These are phyloP conservation scores for Ellobius talpinus DNA, from an alignment of 2,113 vertebrate species.

Conservation along the genomic window DNA sequence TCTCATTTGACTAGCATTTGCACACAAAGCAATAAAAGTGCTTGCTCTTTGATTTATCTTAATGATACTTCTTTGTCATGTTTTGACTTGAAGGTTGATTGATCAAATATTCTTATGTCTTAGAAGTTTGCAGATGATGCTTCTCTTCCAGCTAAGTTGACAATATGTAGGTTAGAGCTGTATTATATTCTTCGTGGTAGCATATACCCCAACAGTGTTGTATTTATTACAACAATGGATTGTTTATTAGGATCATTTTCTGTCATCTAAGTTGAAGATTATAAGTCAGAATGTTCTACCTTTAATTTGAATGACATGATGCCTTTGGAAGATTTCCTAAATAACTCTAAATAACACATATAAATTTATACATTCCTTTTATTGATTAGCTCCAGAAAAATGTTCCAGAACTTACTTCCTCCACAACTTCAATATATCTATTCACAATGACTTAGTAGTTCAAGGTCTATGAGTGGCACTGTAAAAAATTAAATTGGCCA, in stretches of 20 bases:
- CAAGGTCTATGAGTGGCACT: neutral
- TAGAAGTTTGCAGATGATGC: neutral
- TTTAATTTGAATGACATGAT: neutral
- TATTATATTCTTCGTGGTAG: neutral
- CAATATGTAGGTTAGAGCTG: neutral
- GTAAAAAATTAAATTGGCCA: neutral
- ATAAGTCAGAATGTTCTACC: neutral
- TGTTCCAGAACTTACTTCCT: neutral
- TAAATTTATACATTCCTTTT: neutral
- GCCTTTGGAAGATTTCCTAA: neutral
- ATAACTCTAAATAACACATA: neutral
- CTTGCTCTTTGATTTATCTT: slow-evolving; percentile 30
- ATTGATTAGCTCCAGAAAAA: neutral
- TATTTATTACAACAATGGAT: neutral
- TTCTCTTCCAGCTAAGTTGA: neutral
- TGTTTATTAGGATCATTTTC: no score
- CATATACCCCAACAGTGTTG: no score
- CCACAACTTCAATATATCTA: neutral
- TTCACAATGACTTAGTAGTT: neutral
- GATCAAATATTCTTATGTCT: neutral
- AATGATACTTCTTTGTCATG: slow-evolving; percentile 7
- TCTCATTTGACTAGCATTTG: neutral
- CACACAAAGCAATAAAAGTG: neutral
- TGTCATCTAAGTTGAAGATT: neutral
- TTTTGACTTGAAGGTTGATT: neutral